phyloP scores from a whole-genome alignment of 2,797 vertebrate species.

The Cossypha niveicapilla region DNA sequence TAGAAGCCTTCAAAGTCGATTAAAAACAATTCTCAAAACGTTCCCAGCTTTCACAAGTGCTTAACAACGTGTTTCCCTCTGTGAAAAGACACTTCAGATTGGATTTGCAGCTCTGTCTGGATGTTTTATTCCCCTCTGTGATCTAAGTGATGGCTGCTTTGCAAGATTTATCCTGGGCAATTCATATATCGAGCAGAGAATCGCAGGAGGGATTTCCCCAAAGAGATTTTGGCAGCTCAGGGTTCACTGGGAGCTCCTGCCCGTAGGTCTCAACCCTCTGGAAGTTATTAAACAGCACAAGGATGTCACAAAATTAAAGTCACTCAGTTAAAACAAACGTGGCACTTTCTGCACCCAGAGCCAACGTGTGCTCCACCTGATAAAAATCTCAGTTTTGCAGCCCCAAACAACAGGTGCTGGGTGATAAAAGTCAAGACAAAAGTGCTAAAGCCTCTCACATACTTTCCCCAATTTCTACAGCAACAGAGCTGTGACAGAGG shows the following conservation, averaged over 20 bases:
- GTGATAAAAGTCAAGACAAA: slow-evolving; percentile 61
- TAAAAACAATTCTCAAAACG: not conserved
- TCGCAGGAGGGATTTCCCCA: not conserved
- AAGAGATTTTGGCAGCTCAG: not conserved
- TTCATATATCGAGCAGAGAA: not conserved
- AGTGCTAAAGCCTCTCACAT: slow-evolving; percentile 49
- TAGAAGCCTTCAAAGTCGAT: not conserved
- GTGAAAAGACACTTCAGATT: not conserved
- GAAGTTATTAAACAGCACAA: not conserved
- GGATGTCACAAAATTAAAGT: not conserved
- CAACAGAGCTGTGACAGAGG: slow-evolving; percentile 66
- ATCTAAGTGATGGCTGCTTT: not conserved
- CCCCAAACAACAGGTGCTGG: slow-evolving; percentile 61
- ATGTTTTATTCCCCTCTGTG: not conserved
- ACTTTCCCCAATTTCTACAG: slow-evolving; percentile 64
- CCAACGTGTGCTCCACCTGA: not conserved
- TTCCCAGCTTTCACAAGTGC: not conserved
- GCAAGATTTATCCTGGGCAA: not conserved
- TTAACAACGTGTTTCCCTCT: not conserved
- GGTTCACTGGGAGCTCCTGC: not conserved
- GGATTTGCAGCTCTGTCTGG: not conserved
- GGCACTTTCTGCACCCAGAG: not conserved
- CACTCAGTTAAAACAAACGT: not conserved
- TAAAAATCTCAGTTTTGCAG: not conserved
- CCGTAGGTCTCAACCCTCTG: not conserved